Evolutionary conservation across 2,113 vertebrate species (phyloP), one percentile per base, ranked within the genome.

Genomic region (Cryptotis parvus): DNA sequence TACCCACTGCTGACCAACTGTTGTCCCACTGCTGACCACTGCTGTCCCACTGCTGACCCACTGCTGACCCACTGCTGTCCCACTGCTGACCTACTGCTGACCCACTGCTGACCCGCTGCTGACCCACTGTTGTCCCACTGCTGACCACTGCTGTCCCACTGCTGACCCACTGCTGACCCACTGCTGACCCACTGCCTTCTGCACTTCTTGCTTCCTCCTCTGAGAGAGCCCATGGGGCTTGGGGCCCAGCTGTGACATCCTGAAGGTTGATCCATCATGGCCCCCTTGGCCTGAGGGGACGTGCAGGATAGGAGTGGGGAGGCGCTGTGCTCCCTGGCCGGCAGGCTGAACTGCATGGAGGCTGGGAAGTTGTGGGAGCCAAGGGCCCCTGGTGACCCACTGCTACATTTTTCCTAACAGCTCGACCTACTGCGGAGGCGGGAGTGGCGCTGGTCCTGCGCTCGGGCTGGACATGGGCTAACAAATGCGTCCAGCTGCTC

Each of bases 351-450:
- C 74, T 65, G 85, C 52, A 26, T 70, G 75, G 75, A 18, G 18
- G 55, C 24, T 24, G 55, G 55, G 55, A 58, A 24, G 55, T 58
- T 58, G 18, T 58, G 55, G 16, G 55, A 58, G 55, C 55, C 18
- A 6, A 58, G 89, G 73, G 43, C 87, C 88, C 80, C 82, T 66
- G 82, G 72, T 90, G 92, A 87, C 39, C 8, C 10, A 1, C 87
- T 92, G 61, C 35, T 78, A 63, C 69, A 58, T 90, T 92, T 94
- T 89, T 69, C 83, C 86, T 90, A 86, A 70, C 85, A 83, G 78
- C 33, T 1, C 87, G 58, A 52, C 58, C 58, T 92, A 73, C 92
- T 68, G 41, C 83, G 83, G 52, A 89, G 76, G 29, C 68, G 65
- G 37, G 86, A 68, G 61, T 55, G 68, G 79, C 58, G 10, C 45